These are phyloP conservation scores for Hipparchia sbordonii DNA, from an alignment of 2,888 invertebrate species.

Conservation along the genomic window DNA sequence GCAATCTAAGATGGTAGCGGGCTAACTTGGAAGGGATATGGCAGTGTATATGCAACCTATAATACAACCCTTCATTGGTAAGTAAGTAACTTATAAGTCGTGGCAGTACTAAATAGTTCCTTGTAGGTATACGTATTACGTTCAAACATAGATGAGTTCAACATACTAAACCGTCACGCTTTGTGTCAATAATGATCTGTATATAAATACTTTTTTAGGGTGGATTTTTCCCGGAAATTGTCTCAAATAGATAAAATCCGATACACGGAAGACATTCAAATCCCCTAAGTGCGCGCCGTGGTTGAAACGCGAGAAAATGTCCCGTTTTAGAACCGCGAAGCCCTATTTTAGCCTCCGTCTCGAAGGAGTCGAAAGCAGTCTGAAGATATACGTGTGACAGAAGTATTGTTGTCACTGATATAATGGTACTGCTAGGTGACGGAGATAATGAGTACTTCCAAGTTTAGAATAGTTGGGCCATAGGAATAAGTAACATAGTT, in stretches of 20 bases:
- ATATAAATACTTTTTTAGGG: neutral
- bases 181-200: neutral
- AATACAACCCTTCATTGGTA: too few relatives aligned
- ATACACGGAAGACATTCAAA: conserved; percentile 79
- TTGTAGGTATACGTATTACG: too few relatives aligned
- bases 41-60: too few relatives aligned
- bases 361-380: conserved; percentile 48
- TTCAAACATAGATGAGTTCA: neutral
- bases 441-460: neutral
- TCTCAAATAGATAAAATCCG: conserved; percentile 73
- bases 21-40: too few relatives aligned
- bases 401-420: conserved; percentile 34
- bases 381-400: conserved; percentile 47
- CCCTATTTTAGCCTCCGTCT: conserved; percentile 79
- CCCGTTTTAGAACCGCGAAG: conserved; percentile 78
- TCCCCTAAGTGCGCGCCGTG: conserved; percentile 81
- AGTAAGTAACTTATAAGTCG: too few relatives aligned
- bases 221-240: conserved; percentile 53
- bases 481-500: neutral
- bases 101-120: neutral
- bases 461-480: neutral
- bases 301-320: conserved; percentile 81
- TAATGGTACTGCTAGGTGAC: neutral
- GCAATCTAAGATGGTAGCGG: too few relatives aligned
- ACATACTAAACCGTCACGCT: neutral